phyloP scores from a whole-genome alignment of 2,113 vertebrate species.

The Leuciscus idus region DNA sequence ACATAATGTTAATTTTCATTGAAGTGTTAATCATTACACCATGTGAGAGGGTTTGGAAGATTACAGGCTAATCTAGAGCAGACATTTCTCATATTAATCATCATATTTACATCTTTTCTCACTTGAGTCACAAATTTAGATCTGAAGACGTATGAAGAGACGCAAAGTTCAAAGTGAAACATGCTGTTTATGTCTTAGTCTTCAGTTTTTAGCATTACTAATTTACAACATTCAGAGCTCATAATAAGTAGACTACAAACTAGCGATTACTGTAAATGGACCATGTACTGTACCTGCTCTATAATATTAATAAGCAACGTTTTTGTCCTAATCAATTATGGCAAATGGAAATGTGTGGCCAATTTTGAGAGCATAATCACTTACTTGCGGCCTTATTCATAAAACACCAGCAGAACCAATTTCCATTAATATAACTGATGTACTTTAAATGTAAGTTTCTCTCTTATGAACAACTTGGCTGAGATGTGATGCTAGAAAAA shows the following conservation, averaged over 20 bases:
- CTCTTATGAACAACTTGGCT: not conserved
- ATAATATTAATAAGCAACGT: not conserved
- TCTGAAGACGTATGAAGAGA: not conserved
- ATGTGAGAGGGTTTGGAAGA: not conserved
- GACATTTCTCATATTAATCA: slow-evolving; percentile 1
- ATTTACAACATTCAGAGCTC: not conserved
- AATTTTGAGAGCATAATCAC: not conserved
- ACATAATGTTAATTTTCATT: not conserved
- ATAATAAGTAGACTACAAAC: not conserved
- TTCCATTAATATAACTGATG: not conserved
- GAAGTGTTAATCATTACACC: not conserved
- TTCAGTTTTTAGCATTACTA: not conserved
- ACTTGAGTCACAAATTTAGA: not conserved
- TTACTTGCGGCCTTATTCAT: not conserved
- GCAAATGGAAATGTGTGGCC: too few species aligned
- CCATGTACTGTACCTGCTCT: not conserved
- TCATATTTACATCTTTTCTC: slow-evolving; percentile 29
- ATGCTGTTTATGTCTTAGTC: not conserved
- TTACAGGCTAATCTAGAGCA: slow-evolving; percentile 35
- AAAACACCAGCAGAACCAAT: not conserved
- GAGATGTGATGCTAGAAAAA: not conserved
- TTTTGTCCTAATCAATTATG: not conserved
- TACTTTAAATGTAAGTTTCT: not conserved
- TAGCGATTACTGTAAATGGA: not conserved
- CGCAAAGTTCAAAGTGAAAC: not conserved